phyloP scores from a whole-genome alignment of 2,797 vertebrate genomes.

The Acipenser transmontanus region DNA sequence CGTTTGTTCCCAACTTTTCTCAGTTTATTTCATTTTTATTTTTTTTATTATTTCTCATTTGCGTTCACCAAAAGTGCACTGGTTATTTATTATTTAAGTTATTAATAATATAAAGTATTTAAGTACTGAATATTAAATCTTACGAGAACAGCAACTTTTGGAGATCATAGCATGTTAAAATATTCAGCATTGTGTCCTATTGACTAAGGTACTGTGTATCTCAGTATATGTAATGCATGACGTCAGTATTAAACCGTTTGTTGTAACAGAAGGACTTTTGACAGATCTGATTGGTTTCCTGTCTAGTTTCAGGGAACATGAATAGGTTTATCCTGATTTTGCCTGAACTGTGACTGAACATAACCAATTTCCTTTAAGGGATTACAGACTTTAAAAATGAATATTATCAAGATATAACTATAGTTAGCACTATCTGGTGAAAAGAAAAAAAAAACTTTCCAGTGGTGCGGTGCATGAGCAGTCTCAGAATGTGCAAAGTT shows the following conservation, averaged over 20 bases:
- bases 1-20: constrained; percentile 59
- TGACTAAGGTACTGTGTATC: constrained; percentile 80
- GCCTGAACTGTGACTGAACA: constrained; percentile 66
- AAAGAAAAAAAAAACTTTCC: constrained; percentile 19
- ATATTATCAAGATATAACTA: constrained; percentile 51
- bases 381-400: constrained; percentile 48
- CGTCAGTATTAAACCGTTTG: constrained; percentile 72
- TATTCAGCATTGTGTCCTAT: constrained; percentile 84
- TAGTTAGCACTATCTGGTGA: constrained; percentile 49
- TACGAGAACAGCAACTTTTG: constrained; percentile 82
- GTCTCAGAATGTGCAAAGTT: constrained; percentile 77
- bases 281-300: constrained; percentile 64
- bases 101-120: constrained; percentile 77
- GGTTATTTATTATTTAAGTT: constrained; percentile 79
- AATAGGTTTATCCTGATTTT: constrained; percentile 63
- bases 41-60: constrained; percentile 58
- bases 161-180: constrained; percentile 88
- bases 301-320: constrained; percentile 75
- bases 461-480: constrained; percentile 91
- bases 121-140: constrained; percentile 85
- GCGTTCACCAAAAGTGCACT: constrained; percentile 94
- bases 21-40: constrained; percentile 50
- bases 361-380: constrained; percentile 71
- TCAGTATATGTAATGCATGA: constrained; percentile 91
- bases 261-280: constrained; percentile 71